Evolutionary conservation across 1,140 invertebrate genomes (phyloP).

Genomic region (Cataglyphis hispanica): DNA sequence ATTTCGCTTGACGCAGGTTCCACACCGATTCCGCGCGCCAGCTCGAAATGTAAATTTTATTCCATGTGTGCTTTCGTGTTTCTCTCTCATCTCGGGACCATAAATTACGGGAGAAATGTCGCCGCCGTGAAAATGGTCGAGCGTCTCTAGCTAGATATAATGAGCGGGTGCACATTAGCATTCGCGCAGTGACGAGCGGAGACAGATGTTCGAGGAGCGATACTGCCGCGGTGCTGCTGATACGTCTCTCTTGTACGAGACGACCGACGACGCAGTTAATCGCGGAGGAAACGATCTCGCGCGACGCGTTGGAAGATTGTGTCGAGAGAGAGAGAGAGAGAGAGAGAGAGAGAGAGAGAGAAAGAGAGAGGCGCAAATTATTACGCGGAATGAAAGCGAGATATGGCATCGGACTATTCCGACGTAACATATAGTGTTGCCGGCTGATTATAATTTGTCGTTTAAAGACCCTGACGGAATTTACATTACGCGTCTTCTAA

Average conservation of each 20-base stretch:
- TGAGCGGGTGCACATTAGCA: conserved; percentile 46
- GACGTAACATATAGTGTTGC: conserved; percentile 60
- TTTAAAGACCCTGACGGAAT: conserved; percentile 30
- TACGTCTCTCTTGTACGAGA: conserved; percentile 3
- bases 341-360: too few species aligned
- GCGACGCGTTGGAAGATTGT: conserved; percentile 1
- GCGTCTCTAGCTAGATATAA: conserved; percentile 9
- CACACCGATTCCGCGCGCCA: not conserved
- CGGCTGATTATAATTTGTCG: conserved; percentile 66
- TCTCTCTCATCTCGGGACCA: conserved; percentile 51
- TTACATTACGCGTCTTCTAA: conserved; percentile 44
- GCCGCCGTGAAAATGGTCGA: conserved; percentile 25
- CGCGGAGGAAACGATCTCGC: conserved; percentile 36
- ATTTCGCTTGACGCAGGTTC: conserved; percentile 80
- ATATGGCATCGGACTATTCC: conserved; percentile 56
- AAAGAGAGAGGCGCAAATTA: conserved; percentile 28
- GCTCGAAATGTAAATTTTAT: conserved; percentile 83
- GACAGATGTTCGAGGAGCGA: conserved; percentile 50
- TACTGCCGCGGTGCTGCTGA: conserved; percentile 3
- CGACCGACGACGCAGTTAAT: conserved; percentile 34
- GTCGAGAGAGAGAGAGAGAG: not conserved
- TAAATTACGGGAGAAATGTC: conserved; percentile 80
- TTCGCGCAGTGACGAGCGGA: conserved; percentile 42
- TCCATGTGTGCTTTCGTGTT: conserved; percentile 73
- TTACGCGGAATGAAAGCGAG: conserved; percentile 67